Conservation (phyloP, 53 echinoderm and acorn worm genomes). For the Echinarachnius parma region DNA sequence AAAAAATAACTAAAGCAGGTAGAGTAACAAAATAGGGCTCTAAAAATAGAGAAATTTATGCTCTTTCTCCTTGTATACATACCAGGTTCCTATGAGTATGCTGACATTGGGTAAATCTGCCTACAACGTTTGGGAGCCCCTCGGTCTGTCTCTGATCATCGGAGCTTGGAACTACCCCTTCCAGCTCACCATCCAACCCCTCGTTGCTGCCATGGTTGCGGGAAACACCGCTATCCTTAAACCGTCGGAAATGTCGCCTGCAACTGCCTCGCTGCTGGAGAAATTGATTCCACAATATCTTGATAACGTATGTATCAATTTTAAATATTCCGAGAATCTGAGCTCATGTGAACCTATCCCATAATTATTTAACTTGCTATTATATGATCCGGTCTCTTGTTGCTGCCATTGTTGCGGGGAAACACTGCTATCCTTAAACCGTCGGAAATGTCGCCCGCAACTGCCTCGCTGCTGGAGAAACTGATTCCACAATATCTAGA, state of each 20-base stretch:
- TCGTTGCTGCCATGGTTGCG: slow-evolving; percentile 77
- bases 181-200: slow-evolving; percentile 57
- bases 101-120: slow-evolving; percentile 46
- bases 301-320: slow-evolving; percentile 62
- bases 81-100: slow-evolving; percentile 46
- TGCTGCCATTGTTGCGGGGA: not conserved
- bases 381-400: not conserved
- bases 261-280: slow-evolving; percentile 52
- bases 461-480: slow-evolving; percentile 53
- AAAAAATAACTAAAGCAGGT: too few relatives aligned
- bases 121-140: slow-evolving; percentile 78
- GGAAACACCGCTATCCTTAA: slow-evolving; percentile 83
- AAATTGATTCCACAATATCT: slow-evolving; percentile 64
- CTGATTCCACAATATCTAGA: slow-evolving; percentile 73
- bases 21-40: too few relatives aligned
- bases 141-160: slow-evolving; percentile 74
- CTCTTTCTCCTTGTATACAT: too few relatives aligned
- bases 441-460: slow-evolving; percentile 62
- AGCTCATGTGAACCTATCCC: too few relatives aligned
- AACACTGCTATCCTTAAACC: slow-evolving; percentile 83
- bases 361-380: too few relatives aligned
- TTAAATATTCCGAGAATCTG: too few relatives aligned
- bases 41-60: too few relatives aligned
- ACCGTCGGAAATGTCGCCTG: slow-evolving; percentile 72
- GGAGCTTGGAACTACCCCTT: slow-evolving; percentile 97